Base-by-base conservation (phyloP, 2,797 vertebrate genomes). In the Eulemur mongoz region DNA sequence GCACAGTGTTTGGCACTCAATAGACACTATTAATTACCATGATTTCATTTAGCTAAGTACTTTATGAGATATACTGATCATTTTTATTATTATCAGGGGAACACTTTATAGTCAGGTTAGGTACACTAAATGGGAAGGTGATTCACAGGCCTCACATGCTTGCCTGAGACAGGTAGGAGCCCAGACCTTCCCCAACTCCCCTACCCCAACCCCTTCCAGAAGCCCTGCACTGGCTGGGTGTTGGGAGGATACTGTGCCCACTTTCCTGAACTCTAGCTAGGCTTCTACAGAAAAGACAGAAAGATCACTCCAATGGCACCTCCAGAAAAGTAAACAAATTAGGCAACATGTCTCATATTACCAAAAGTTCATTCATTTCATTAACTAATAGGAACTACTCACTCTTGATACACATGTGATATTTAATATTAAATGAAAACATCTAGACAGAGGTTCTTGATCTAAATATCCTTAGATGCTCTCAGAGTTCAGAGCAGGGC, bases 1-100 rank as follows among this genome's bases (percentile, higher is more conserved):
- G 20, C 14, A 54, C 30, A 50, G 48, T 52, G 9, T 40, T 52
- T 87, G 18, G 4, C 15, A 40, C 18, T 50, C 45, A 80, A 32
- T 25, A 57, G 57, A 32, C 59, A 73, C 76, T 65, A 57, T 59
- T 59, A 92, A 69, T 67, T 61, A 76, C 65, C 65, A 90, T 69
- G 57, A 78, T 86, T 93, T 94, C 81, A 91, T 78, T 87, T 94
- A 75, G 52, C 40, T 54, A 76, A 50, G 43, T 88, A 32, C 50
- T 48, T 89, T 35, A 76, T 22, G 18, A 94, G 65, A 45, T 61
- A 80, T 50, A 76, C 32, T 40, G 32, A 82, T 80, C 45, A 81
- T 84, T 93, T 90, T 91, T 92, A 91, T 94, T 89, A 90, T 89
- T 48, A 85, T 35, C 86, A 91, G 96, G 43, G 32, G 57, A 82